Conservation (phyloP, 53 echinoderm and acorn worm species). For the Astropecten irregularis region DNA sequence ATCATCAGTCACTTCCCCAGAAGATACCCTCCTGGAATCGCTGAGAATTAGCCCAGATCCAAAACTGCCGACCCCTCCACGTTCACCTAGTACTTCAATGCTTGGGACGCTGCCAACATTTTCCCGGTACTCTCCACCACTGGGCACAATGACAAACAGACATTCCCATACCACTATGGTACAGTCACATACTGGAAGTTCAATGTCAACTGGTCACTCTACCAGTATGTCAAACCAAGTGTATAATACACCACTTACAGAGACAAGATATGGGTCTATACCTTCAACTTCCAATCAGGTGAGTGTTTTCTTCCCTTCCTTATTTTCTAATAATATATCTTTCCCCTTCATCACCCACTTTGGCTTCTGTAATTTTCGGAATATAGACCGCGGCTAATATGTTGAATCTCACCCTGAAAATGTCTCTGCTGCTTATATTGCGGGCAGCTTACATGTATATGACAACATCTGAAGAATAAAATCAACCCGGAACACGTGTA, state of each 20-base stretch:
- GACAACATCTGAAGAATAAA: too few relatives aligned
- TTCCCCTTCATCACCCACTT: too few relatives aligned
- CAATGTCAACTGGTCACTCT: conserved; percentile 26
- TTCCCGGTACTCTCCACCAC: conserved; percentile 73
- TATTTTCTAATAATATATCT: too few relatives aligned
- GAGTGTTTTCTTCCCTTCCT: not conserved
- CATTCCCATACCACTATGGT: conserved; percentile 53
- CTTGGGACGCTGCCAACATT: conserved; percentile 65
- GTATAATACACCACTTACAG: conserved; percentile 66
- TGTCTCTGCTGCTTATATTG: not conserved
- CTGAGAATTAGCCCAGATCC: conserved; percentile 29
- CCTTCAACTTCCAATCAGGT: conserved; percentile 79
- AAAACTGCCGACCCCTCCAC: conserved; percentile 61
- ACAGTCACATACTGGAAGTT: conserved; percentile 35
- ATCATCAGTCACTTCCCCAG: conserved; percentile 43
- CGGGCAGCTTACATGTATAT: too few relatives aligned
- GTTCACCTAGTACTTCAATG: conserved; percentile 26
- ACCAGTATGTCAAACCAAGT: not conserved
- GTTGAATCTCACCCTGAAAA: not conserved
- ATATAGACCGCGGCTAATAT: too few relatives aligned
- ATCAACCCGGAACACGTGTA: too few relatives aligned
- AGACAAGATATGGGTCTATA: conserved; percentile 67
- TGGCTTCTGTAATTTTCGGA: too few relatives aligned
- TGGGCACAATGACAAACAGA: conserved; percentile 37
- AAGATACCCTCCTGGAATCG: conserved; percentile 27